Evolutionary conservation across 1,140 invertebrate species (phyloP).

Genomic region (Psilanteris sp.): DNA sequence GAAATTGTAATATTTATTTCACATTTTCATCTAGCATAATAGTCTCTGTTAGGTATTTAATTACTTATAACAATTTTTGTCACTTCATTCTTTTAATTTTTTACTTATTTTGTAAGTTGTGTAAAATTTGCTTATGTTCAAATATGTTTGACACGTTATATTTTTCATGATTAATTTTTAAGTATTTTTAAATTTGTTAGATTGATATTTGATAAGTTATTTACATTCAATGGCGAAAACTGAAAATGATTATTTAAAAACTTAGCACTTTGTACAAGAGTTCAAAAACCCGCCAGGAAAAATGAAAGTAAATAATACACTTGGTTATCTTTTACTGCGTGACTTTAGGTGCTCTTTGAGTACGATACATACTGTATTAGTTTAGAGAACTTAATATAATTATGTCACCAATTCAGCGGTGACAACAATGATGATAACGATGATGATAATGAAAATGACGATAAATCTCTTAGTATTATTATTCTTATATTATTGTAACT

Average conservation of each 20-base stretch:
- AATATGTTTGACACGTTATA: constrained; percentile 1
- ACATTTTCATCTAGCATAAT: no score
- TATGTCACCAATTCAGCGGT: constrained; percentile 56
- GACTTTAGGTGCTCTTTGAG: constrained; percentile 75
- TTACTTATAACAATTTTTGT: no score
- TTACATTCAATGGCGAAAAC: constrained; percentile 14
- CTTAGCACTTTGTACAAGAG: constrained; percentile 72
- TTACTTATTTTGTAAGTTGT: constrained; percentile 1
- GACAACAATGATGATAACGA: constrained; percentile 62
- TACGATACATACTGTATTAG: constrained; percentile 73
- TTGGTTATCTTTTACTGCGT: constrained; percentile 76
- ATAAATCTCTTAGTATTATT: constrained; percentile 55
- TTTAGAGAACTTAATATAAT: constrained; percentile 68
- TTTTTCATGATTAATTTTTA: constrained; percentile 43
- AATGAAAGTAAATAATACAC: constrained; percentile 78
- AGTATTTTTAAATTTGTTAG: constrained; percentile 1
- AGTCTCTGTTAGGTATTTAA: no score
- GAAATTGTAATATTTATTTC: no score
- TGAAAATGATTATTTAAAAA: constrained; percentile 40
- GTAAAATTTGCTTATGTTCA: no score
- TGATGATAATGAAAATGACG: constrained; percentile 60
- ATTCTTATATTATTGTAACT: constrained; percentile 52
- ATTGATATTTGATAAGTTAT: constrained; percentile 5
- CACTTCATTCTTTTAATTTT: no score
- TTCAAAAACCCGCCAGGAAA: constrained; percentile 72